Percentiles rank a stretch among this genome's conserved stretches.
Conservation (phyloP, 2,797 vertebrate genomes). For the Parauchenoglanis ngamensis region DNA sequence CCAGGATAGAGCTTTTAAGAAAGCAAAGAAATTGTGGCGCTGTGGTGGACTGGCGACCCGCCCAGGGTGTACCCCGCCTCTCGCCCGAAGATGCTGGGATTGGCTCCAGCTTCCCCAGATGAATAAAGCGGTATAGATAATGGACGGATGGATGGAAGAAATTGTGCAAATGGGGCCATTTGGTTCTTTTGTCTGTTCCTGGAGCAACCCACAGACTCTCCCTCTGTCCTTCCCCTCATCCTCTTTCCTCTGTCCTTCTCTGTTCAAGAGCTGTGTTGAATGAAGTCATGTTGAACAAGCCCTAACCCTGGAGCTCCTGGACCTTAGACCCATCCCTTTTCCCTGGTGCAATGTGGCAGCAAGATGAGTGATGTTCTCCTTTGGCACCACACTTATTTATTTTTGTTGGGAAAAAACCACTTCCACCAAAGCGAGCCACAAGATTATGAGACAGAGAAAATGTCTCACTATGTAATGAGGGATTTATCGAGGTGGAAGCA, state of each 20-base stretch:
- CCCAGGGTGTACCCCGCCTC: no score
- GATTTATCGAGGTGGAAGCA: constrained; percentile 63
- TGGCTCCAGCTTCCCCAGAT: no score
- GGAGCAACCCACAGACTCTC: background rate
- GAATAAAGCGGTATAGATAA: no score
- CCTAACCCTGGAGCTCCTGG: constrained; percentile 23
- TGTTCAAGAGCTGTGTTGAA: background rate
- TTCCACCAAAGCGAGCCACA: constrained; percentile 50
- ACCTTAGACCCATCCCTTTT: constrained; percentile 25
- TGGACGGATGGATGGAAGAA: no score
- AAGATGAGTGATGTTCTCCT: constrained; percentile 54
- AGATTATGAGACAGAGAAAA: constrained; percentile 46
- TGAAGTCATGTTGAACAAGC: background rate
- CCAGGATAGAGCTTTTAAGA: background rate
- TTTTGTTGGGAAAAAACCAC: constrained; percentile 52
- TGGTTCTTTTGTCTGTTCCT: background rate
- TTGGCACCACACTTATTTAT: constrained; percentile 60
- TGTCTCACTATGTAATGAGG: constrained; percentile 61
- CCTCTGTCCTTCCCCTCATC: background rate
- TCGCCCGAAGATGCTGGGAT: no score
- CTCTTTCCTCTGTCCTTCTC: background rate
- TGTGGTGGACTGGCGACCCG: no score
- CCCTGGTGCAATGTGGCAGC: constrained; percentile 42
- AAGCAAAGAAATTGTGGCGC: background rate
- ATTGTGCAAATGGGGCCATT: background rate